Percentiles rank a stretch among this genome's conserved stretches.
phyloP scores from a whole-genome alignment of 2,888 invertebrate genomes.

The Pterostichus madidus region DNA sequence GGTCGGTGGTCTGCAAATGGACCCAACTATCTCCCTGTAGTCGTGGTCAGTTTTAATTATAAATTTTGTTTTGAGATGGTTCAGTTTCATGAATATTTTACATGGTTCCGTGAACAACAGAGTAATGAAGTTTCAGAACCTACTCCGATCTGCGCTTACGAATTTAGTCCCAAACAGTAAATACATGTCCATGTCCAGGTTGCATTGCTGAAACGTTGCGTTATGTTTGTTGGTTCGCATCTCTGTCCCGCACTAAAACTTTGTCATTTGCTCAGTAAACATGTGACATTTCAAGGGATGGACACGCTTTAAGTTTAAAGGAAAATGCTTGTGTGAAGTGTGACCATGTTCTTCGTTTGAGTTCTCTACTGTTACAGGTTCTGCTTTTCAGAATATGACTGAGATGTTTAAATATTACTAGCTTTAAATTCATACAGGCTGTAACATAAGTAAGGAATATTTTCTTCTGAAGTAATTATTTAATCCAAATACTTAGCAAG shows the following conservation, averaged over 20 bases:
- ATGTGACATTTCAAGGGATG: not conserved
- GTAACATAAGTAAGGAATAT: too few relatives aligned
- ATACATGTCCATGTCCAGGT: conserved; percentile 1
- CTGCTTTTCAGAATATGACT: too few relatives aligned
- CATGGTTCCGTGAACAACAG: conserved; percentile 52
- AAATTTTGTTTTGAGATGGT: conserved; percentile 54
- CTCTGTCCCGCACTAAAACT: not conserved
- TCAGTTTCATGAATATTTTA: conserved; percentile 57
- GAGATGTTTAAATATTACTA: too few relatives aligned
- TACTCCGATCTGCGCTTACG: conserved; percentile 24
- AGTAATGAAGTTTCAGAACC: conserved; percentile 47
- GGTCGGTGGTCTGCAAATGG: not conserved
- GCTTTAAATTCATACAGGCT: too few relatives aligned
- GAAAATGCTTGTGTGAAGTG: too few relatives aligned
- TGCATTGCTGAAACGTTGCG: not conserved
- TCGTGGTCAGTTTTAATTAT: conserved; percentile 59
- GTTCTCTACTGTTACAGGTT: too few relatives aligned
- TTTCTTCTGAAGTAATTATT: too few relatives aligned
- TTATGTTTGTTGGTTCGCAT: not conserved
- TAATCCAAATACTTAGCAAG: too few relatives aligned
- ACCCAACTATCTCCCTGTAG: conserved; percentile 18
- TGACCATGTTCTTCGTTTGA: too few relatives aligned
- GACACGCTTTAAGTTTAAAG: not conserved
- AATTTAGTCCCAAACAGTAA: conserved; percentile 24
- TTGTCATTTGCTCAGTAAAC: conserved; percentile 20